Percentiles rank a stretch among this genome's conserved stretches.
These are phyloP conservation scores for Drosophila erecta DNA, from an alignment of 1,140 invertebrate genomes.

Conservation along the genomic window DNA sequence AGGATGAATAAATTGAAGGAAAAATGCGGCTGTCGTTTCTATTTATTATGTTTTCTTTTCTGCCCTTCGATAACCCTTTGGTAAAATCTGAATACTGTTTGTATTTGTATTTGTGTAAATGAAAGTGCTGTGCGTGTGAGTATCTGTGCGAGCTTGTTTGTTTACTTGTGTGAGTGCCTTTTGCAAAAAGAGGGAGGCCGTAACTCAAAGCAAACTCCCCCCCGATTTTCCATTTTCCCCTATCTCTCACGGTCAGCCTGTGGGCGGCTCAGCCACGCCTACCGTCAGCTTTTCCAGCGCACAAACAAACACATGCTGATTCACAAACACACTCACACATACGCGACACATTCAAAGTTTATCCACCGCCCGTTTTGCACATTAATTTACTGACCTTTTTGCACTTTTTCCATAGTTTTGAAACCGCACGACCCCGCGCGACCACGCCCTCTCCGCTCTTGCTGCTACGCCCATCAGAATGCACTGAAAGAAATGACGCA, in stretches of 20 bases:
- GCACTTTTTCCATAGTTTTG: conserved; percentile 70
- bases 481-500: conserved; percentile 1
- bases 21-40: conserved; percentile 40
- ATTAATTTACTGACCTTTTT: conserved; percentile 82
- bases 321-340: conserved; percentile 10
- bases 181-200: conserved; percentile 21
- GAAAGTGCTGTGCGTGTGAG: conserved; percentile 4
- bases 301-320: conserved; percentile 11
- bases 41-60: conserved; percentile 10
- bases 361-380: conserved; percentile 68
- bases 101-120: conserved; percentile 20
- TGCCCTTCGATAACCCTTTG: conserved; percentile 39
- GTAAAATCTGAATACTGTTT: conserved; percentile 28
- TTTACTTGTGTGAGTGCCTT: conserved; percentile 40
- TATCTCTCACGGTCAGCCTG: conserved; percentile 3
- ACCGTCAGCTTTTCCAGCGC: conserved; percentile 2
- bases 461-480: neutral
- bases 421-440: conserved; percentile 15
- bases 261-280: conserved; percentile 6
- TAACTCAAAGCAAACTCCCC: conserved; percentile 51
- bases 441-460: neutral
- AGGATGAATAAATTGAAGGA: conserved; percentile 65
- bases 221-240: neutral
- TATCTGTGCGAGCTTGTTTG: conserved; percentile 18
- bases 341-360: conserved; percentile 61